Conservation (phyloP, 2,113 vertebrate genomes). For the Irena cyanogastra region DNA sequence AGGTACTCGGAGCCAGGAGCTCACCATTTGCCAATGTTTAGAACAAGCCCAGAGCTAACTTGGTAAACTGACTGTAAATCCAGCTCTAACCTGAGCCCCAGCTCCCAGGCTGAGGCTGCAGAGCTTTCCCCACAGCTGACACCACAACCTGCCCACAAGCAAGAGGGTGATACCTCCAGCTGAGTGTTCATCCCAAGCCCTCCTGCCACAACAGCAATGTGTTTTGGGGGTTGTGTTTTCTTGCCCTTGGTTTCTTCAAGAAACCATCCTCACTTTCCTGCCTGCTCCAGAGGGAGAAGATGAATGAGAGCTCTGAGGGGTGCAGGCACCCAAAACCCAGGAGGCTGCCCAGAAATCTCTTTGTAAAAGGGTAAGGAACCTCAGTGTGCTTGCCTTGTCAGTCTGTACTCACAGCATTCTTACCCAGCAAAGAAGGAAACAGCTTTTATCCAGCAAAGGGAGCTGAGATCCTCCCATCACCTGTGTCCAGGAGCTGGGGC, state of each 20-base stretch:
- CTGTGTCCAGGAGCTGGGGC: neutral
- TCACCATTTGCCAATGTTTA: slow-evolving; percentile 23
- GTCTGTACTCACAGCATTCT: neutral
- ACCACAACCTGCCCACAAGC: neutral
- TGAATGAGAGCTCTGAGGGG: neutral
- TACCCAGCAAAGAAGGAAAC: neutral
- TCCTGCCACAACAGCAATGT: neutral
- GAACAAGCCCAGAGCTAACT: slow-evolving; percentile 4
- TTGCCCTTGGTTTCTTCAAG: neutral
- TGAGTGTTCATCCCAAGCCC: neutral
- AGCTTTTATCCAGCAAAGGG: neutral
- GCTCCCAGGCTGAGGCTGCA: neutral
- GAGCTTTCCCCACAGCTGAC: neutral
- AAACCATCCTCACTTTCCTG: neutral
- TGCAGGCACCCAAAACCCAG: neutral
- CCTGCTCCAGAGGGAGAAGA: neutral
- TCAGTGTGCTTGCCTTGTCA: neutral
- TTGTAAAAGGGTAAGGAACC: neutral
- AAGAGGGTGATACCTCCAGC: neutral
- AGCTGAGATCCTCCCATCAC: neutral
- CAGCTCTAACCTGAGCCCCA: neutral
- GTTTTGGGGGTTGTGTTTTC: neutral
- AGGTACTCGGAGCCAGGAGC: slow-evolving; percentile 4
- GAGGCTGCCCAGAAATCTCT: neutral
- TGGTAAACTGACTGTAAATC: neutral